Conservation (phyloP, 23 tunicate species). For the Trididemnum miniatum region DNA sequence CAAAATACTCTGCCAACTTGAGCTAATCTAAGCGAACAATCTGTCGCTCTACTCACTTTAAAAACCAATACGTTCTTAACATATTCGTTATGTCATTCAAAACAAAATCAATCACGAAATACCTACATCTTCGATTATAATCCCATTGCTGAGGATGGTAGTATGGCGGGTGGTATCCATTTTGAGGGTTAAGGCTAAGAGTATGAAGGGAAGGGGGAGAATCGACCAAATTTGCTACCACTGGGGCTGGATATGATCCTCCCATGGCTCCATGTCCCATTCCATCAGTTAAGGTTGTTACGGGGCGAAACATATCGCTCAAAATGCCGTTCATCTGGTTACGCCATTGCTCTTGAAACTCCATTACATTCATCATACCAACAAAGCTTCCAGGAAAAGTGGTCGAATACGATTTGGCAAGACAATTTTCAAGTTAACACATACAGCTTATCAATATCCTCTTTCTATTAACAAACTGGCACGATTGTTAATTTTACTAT, state of each 20-base stretch:
- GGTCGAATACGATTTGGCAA: too few relatives aligned
- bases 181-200: slow-evolving; percentile 33
- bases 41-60: too few relatives aligned
- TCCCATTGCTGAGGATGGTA: slow-evolving; percentile 63
- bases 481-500: too few relatives aligned
- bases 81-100: too few relatives aligned
- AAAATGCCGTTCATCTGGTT: slow-evolving; percentile 88
- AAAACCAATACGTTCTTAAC: too few relatives aligned
- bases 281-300: neutral
- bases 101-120: too few relatives aligned
- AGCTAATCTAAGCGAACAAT: too few relatives aligned
- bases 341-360: slow-evolving; percentile 93
- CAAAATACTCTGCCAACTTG: too few relatives aligned
- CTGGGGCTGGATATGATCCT: slow-evolving; percentile 2
- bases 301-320: slow-evolving; percentile 55
- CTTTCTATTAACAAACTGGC: too few relatives aligned
- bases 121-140: slow-evolving; percentile 78
- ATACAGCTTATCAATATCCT: too few relatives aligned
- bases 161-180: slow-evolving; percentile 28
- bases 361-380: slow-evolving; percentile 75
- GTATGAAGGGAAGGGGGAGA: slow-evolving; percentile 53
- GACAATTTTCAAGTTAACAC: too few relatives aligned
- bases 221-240: slow-evolving; percentile 20
- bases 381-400: too few relatives aligned
- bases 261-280: slow-evolving; percentile 20